Evolutionary conservation across 2,888 invertebrate species (phyloP).

Genomic region (Lasioglossum marginatum): DNA sequence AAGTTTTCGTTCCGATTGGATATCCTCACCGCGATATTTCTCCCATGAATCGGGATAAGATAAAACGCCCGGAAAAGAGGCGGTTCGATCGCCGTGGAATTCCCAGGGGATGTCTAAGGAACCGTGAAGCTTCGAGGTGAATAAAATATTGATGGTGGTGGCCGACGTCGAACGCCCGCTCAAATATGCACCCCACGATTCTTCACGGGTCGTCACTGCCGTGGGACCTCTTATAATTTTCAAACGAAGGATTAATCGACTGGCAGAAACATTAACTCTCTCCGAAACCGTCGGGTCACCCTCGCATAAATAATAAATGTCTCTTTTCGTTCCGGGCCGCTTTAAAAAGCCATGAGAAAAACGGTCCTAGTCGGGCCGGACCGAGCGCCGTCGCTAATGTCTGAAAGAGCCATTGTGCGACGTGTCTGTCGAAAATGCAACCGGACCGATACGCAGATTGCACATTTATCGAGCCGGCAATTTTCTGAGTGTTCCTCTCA

Average conservation of each 20-base stretch:
- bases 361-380: constrained; percentile 24
- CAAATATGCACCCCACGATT: constrained; percentile 76
- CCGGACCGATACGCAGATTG: constrained; percentile 2
- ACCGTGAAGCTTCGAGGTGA: constrained; percentile 71
- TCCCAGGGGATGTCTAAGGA: constrained; percentile 65
- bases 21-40: constrained; percentile 22
- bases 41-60: constrained; percentile 62
- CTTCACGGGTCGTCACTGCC: constrained; percentile 72
- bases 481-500: neutral
- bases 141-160: constrained; percentile 70
- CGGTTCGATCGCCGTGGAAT: constrained; percentile 58
- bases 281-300: constrained; percentile 68
- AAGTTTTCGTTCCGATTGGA: constrained; percentile 10
- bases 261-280: constrained; percentile 75
- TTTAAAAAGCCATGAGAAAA: constrained; percentile 61
- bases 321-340: constrained; percentile 59
- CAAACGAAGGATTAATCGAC: constrained; percentile 79
- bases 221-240: constrained; percentile 76
- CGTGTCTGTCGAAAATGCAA: constrained; percentile 27
- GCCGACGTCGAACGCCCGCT: constrained; percentile 63
- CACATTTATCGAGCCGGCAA: constrained; percentile 23
- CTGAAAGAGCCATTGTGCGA: constrained; percentile 44
- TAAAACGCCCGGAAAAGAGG: constrained; percentile 62
- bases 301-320: constrained; percentile 71
- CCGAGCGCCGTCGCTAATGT: constrained; percentile 36